These are phyloP conservation scores for Pinna nobilis DNA, from an alignment of 1,140 invertebrate genomes.

Conservation along the genomic window DNA sequence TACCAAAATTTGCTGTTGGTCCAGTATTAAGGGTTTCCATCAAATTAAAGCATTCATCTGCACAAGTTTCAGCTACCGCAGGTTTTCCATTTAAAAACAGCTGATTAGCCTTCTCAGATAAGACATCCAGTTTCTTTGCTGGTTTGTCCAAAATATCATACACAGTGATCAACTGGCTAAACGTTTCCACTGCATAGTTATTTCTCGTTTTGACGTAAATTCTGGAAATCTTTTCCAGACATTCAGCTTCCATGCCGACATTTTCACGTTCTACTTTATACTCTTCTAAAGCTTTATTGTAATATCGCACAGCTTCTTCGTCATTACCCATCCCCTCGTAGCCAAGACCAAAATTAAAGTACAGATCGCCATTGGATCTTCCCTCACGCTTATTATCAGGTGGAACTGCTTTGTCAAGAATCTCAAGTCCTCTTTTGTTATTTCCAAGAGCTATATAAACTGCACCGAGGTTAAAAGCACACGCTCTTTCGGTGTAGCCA, in stretches of 20 bases:
- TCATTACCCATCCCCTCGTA: conserved; percentile 47
- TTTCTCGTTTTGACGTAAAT: conserved; percentile 25
- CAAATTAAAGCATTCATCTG: conserved; percentile 48
- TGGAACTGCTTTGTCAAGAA: conserved; percentile 48
- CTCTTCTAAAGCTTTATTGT: conserved; percentile 48
- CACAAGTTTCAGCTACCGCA: conserved; percentile 30
- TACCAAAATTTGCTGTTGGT: conserved; percentile 21
- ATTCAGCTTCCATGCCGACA: conserved; percentile 36
- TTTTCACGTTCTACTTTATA: conserved; percentile 51
- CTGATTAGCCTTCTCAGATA: conserved; percentile 45
- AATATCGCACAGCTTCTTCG: conserved; percentile 45
- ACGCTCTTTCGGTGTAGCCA: conserved; percentile 49
- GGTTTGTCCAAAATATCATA: conserved; percentile 33
- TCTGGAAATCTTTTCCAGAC: conserved; percentile 22
- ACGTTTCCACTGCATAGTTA: conserved; percentile 36
- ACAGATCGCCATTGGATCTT: conserved; percentile 56
- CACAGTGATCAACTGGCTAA: conserved; percentile 38
- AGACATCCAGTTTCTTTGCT: conserved; percentile 34
- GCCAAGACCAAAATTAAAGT: conserved; percentile 59
- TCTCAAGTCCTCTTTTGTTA: conserved; percentile 42
- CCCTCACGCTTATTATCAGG: conserved; percentile 39
- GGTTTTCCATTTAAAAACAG: conserved; percentile 25
- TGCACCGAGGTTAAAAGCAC: conserved; percentile 63
- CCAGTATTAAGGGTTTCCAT: conserved; percentile 31
- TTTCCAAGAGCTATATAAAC: conserved; percentile 51